Conservation (phyloP, 2,113 vertebrate genomes). For the Cebus imitator region DNA sequence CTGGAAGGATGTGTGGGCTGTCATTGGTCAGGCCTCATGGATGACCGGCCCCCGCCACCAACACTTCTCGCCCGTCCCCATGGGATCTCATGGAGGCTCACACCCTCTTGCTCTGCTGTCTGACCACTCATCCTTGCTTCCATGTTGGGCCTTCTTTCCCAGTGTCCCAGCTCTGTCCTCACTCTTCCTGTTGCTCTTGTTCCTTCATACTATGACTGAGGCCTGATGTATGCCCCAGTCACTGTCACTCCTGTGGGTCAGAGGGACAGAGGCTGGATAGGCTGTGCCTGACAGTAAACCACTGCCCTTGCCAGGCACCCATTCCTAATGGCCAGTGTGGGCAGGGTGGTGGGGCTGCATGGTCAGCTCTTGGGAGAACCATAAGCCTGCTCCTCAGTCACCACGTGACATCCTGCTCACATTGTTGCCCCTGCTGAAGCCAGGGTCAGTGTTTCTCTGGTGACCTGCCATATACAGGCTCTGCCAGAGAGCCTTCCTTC, state of each 20-base stretch:
- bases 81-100: accelerated
- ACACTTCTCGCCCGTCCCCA: neutral
- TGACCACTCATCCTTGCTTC: neutral
- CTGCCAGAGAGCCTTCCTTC: neutral
- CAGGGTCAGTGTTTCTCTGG: neutral
- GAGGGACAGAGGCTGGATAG: neutral
- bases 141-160: neutral
- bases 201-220: neutral
- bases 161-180: neutral
- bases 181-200: neutral
- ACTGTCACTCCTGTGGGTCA: neutral
- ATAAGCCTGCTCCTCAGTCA: neutral
- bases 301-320: too few species aligned
- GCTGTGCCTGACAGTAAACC: neutral
- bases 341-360: neutral
- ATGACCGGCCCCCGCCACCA: neutral
- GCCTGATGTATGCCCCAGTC: neutral
- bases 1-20: neutral
- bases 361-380: neutral
- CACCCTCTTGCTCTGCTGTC: neutral
- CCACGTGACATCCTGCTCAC: neutral
- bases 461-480: neutral
- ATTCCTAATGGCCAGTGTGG: too few species aligned
- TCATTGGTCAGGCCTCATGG: neutral
- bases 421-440: neutral